Evolutionary conservation across 2,113 vertebrate species (phyloP), one percentile per base, ranked within the genome.

Genomic region (Lagopus muta): DNA sequence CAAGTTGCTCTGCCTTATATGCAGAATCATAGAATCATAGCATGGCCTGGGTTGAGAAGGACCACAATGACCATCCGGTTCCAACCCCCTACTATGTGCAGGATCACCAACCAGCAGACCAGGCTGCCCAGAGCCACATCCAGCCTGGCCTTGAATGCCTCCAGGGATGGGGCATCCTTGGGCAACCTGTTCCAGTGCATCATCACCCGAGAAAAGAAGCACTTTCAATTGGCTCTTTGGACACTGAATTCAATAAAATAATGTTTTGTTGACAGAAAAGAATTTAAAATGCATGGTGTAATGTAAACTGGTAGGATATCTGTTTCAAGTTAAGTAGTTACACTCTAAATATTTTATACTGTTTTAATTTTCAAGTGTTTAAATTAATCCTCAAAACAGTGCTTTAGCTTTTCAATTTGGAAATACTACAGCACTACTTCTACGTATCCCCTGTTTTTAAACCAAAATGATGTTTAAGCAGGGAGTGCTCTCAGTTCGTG

Each of bases 401-500:
- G 2, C 4, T 30, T 72, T 9, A 3, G 6, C 3, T 54, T 91
- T 76, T 52, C 0, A 18, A 30, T 65, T 85, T 69, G 43, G 80
- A 76, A 88, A 52, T 61, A 34, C 4, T 74, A 21, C 10, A 36
- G 10, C 7, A 42, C 54, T 72, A 25, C 6, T 82, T 79, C 34
- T 38, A 15, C 1, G 3, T 28, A 8, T 38, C 40, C 6, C 11
- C 42, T 2, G 2, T 43, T 74, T 58, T 40, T 52, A 10, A 42
- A 42, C 57, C 3, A 55, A 75, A 75, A 25, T 16, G 19, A 38
- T 14, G 12, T 75, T 72, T 42, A 47, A 76, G 48, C 57, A 40
- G 22, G 38, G 15, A n/a, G 8, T 27, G 10, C 11, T 2, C 27
- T 79, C 1, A 0, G 1, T 62, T 61, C 61, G 8, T 16, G 5